Evolutionary conservation across 1,140 invertebrate species (phyloP), one percentile per base, ranked within the genome.

Genomic region (Pogonomyrmex californicus): DNA sequence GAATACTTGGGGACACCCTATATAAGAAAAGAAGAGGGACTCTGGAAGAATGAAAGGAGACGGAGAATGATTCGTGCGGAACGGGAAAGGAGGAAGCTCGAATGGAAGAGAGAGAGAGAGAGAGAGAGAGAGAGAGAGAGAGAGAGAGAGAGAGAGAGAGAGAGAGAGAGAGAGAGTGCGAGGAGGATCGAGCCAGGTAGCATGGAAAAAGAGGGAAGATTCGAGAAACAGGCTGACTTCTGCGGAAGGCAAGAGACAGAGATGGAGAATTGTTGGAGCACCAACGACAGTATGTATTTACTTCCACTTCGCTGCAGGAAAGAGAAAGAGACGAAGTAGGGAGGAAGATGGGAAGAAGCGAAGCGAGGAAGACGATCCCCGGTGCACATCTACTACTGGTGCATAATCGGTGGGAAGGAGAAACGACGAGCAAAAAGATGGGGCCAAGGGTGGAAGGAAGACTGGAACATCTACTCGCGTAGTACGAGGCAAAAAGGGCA

Each of bases 351-450:
- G 70, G 47, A 54, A 73, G 54, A 73, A 73, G 33, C 79, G 68
- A 83, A 83, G 79, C 79, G 79, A 75, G 47, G 44, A 60, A 71
- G 63, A 76, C 71, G 70, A 88, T 85, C 41, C 23, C 41, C 54
- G 33, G 33, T 83, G 68, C 79, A 30, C 68, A 38, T 75, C 68
- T 62, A 73, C 79, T 62, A 83, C 49, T 47, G 65, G 73, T 54
- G 83, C 71, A 85, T 85, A 77, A 78, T 85, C 83, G 83, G 71
- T 66, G 47, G 75, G 23, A 85, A 79, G 75, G 49, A 86, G 71
- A 62, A 44, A 38, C 54, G 54, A 66, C 51, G 85, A 79, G 49
- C 63, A 79, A 81, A 81, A 68, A 86, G 85, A 70, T 54, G 38
- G 51, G 51, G 12, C 36, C 23, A 30, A 33, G 63, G 66, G 23